Percentiles rank a stretch among this genome's conserved stretches.
These are phyloP conservation scores for Apocrypta bakeri DNA, from an alignment of 1,140 invertebrate species.

Conservation along the genomic window DNA sequence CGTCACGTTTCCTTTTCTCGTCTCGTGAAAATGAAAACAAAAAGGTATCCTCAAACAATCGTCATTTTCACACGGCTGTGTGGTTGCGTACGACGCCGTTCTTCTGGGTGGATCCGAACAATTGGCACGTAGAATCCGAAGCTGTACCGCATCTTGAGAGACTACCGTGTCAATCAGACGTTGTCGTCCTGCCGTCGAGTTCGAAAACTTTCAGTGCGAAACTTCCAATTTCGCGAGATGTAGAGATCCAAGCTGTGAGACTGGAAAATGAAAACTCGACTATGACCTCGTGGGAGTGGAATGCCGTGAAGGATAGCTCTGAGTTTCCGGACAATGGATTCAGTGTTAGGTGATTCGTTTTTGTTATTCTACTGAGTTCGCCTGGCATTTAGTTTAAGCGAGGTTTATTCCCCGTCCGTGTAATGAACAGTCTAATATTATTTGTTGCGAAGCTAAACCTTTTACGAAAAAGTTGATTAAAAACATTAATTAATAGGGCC, in stretches of 20 bases:
- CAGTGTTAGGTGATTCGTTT: constrained; percentile 58
- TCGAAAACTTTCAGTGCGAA: constrained; percentile 60
- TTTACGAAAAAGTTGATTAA: too few relatives aligned
- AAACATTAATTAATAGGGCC: too few relatives aligned
- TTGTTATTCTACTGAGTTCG: too few relatives aligned
- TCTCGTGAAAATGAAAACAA: not conserved
- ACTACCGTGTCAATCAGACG: constrained; percentile 66
- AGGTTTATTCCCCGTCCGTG: too few relatives aligned
- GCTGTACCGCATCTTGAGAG: constrained; percentile 68
- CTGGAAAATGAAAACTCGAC: constrained; percentile 51
- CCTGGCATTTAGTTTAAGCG: too few relatives aligned
- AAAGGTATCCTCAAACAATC: not conserved
- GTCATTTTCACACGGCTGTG: not conserved
- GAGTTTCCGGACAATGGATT: constrained; percentile 61
- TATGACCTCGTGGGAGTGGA: constrained; percentile 62
- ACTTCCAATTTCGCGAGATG: constrained; percentile 56
- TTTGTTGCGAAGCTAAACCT: too few relatives aligned
- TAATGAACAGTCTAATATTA: too few relatives aligned
- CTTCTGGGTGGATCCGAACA: constrained; percentile 68
- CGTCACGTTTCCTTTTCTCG: not conserved
- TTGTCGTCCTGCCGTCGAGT: constrained; percentile 61
- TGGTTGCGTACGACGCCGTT: constrained; percentile 61
- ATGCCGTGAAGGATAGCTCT: constrained; percentile 40
- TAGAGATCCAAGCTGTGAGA: constrained; percentile 60
- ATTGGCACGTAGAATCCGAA: constrained; percentile 65